Conservation (phyloP, 2,888 invertebrate species). For the Imbricaverruca yamaguchii region DNA sequence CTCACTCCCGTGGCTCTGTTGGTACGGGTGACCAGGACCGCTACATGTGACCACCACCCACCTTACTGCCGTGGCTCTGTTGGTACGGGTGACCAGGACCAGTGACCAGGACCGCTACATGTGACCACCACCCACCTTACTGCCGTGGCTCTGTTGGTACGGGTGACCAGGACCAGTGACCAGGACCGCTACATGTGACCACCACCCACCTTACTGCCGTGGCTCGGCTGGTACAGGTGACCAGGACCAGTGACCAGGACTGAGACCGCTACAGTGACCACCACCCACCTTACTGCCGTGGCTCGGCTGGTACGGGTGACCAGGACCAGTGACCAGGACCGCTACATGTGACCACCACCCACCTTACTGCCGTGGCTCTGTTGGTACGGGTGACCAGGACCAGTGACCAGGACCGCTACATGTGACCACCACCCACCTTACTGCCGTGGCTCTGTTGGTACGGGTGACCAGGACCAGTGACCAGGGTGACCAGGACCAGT, state of each 20-base stretch:
- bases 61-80: constrained; percentile 78
- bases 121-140: constrained; percentile 44
- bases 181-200: no score
- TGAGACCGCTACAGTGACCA: no score
- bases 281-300: constrained; percentile 66
- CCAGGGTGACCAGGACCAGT: no score
- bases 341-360: no score
- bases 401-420: no score
- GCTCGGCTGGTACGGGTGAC: constrained; percentile 85
- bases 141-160: constrained; percentile 89
- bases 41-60: not conserved
- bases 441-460: no score
- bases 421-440: no score
- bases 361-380: constrained; percentile 77
- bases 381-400: no score
- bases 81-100: constrained; percentile 81
- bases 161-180: constrained; percentile 66
- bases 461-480: no score
- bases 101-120: constrained; percentile 40
- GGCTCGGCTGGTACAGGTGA: constrained; percentile 86
- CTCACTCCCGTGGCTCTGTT: constrained; percentile 85
- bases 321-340: no score
- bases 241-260: constrained; percentile 54
- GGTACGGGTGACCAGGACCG: constrained; percentile 44
- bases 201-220: constrained; percentile 61